phyloP scores from a whole-genome alignment of 1,140 invertebrate species.

The Triops cancriformis region DNA sequence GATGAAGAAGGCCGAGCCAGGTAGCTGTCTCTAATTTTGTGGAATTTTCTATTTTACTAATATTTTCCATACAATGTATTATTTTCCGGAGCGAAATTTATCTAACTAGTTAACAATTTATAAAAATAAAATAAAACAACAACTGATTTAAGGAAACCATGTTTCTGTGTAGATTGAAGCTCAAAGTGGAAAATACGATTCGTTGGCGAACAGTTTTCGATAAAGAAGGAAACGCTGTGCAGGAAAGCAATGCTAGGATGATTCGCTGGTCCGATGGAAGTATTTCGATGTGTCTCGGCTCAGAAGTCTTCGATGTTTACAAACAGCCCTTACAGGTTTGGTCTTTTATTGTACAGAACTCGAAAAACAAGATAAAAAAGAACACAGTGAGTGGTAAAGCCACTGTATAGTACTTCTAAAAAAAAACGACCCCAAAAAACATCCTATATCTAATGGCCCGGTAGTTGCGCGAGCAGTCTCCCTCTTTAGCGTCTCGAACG shows the following conservation, averaged over 20 bases:
- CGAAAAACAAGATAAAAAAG: too few species aligned
- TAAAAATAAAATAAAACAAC: too few species aligned
- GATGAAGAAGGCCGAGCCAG: constrained; percentile 95
- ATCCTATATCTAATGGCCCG: too few species aligned
- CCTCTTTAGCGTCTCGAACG: too few species aligned
- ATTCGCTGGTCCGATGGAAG: constrained; percentile 97
- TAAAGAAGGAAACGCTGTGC: constrained; percentile 69
- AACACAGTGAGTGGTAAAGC: too few species aligned
- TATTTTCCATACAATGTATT: too few species aligned
- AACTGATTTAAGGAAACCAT: too few species aligned
- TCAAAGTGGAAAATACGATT: constrained; percentile 96
- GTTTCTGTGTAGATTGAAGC: constrained; percentile 53
- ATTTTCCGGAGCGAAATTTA: too few species aligned
- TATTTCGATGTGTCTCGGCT: constrained; percentile 92
- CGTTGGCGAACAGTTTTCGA: constrained; percentile 84
- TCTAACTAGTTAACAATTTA: too few species aligned
- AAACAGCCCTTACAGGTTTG: constrained; percentile 72
- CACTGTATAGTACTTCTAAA: neutral
- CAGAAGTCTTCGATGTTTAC: constrained; percentile 96
- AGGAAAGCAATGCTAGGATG: constrained; percentile 91
- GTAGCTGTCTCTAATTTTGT: constrained; percentile 29
- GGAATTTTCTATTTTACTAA: too few species aligned
- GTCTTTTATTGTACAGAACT: too few species aligned
- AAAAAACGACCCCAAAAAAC: neutral
- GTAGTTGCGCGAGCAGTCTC: too few species aligned